A percentile compares a stretch with the other conserved stretches of the same genome.
Evolutionary conservation across 2,797 vertebrate species (phyloP).

Genomic region (Eidolon dupreanum): DNA sequence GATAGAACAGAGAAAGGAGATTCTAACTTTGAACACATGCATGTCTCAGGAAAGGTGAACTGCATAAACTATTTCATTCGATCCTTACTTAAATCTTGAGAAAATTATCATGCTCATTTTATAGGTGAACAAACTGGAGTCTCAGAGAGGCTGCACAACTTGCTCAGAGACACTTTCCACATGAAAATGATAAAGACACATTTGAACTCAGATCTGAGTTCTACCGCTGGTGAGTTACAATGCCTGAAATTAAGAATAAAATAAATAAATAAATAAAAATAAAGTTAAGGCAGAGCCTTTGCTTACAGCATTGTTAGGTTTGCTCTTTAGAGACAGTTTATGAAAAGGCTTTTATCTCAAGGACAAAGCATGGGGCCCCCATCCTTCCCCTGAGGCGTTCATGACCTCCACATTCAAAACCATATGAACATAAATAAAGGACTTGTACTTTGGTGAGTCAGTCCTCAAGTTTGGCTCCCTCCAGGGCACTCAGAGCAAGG

Average conservation of each 20-base stretch:
- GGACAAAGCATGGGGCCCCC: neutral
- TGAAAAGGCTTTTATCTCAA: neutral
- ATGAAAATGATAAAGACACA: neutral
- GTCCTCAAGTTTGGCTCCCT: neutral
- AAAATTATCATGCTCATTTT: neutral
- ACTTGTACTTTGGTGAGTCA: neutral
- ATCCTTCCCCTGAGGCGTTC: neutral
- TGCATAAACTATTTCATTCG: too few relatives aligned
- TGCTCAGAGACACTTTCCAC: neutral
- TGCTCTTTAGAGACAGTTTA: neutral
- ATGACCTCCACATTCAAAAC: neutral
- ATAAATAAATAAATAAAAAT: neutral
- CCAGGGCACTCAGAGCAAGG: too few relatives aligned
- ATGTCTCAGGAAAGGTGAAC: neutral
- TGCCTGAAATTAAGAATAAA: slow-evolving; percentile 84
- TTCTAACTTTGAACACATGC: neutral
- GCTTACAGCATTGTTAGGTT: slow-evolving; percentile 20
- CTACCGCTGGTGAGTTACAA: slow-evolving; percentile 79
- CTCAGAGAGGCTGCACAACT: neutral
- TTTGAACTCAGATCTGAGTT: neutral
- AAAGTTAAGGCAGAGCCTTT: neutral
- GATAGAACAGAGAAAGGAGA: neutral
- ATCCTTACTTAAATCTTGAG: neutral
- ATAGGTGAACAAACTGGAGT: neutral
- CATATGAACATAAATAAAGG: neutral